These are phyloP conservation scores for Glaucopsyche alexis DNA, from an alignment of 2,888 invertebrate species.

Conservation along the genomic window DNA sequence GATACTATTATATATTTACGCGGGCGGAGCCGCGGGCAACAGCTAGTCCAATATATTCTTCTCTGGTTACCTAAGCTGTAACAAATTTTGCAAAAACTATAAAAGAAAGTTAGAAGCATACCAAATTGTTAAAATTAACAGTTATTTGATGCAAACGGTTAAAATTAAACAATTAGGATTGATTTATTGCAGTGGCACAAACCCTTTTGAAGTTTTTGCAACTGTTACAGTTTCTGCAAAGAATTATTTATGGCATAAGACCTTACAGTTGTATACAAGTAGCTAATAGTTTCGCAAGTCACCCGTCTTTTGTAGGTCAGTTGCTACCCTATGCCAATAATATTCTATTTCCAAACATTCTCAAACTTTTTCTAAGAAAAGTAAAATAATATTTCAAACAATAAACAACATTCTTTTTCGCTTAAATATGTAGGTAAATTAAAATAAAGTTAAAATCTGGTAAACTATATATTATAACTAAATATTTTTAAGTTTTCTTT, in stretches of 20 bases:
- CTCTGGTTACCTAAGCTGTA: not conserved
- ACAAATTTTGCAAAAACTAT: not conserved
- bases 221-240: constrained; percentile 63
- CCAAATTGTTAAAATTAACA: constrained; percentile 10
- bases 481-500: too few relatives aligned
- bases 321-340: constrained; percentile 54
- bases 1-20: too few relatives aligned
- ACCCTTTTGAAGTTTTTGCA: constrained; percentile 59
- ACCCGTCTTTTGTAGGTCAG: constrained; percentile 71
- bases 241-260: constrained; percentile 67
- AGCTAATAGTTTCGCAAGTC: constrained; percentile 65
- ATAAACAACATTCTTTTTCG: not conserved
- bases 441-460: too few relatives aligned
- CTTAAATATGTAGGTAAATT: too few relatives aligned
- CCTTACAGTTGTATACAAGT: constrained; percentile 64
- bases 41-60: not conserved
- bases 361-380: constrained; percentile 46
- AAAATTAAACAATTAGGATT: constrained; percentile 36
- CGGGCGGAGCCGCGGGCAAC: too few relatives aligned
- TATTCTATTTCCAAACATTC: constrained; percentile 44
- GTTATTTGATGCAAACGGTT: constrained; percentile 20
- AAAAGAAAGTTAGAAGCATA: constrained; percentile 2
- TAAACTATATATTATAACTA: too few relatives aligned
- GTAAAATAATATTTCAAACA: not conserved
- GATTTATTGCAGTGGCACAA: constrained; percentile 46